Conservation (phyloP, 2,113 vertebrate genomes). For the Thunnus maccoyii region DNA sequence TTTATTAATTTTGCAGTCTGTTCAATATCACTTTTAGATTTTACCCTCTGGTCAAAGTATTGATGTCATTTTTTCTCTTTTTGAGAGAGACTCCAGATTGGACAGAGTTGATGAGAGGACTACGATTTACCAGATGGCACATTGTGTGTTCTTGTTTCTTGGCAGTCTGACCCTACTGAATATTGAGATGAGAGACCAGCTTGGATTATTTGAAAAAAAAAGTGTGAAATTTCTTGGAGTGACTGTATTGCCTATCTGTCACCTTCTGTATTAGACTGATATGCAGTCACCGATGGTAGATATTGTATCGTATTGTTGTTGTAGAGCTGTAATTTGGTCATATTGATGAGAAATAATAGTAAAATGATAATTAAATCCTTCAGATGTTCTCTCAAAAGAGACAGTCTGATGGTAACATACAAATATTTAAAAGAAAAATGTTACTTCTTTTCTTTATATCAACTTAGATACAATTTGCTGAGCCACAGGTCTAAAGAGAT, state of each 20-base stretch:
- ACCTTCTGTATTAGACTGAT: constrained; percentile 49
- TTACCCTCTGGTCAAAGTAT: constrained; percentile 63
- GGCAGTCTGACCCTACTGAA: constrained; percentile 81
- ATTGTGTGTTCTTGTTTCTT: constrained; percentile 80
- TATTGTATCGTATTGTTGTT: constrained; percentile 2
- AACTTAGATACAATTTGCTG: neutral
- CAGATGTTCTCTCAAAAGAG: constrained; percentile 1
- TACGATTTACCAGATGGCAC: constrained; percentile 83
- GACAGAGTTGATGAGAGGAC: constrained; percentile 75
- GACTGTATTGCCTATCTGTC: constrained; percentile 62
- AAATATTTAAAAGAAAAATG: neutral
- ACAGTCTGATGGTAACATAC: neutral
- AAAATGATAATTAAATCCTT: constrained; percentile 3
- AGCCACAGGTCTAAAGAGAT: constrained; percentile 22
- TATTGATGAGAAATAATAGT: neutral
- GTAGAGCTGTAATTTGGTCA: constrained; percentile 4
- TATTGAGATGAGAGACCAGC: constrained; percentile 80
- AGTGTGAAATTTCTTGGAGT: constrained; percentile 71
- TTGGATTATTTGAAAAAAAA: constrained; percentile 61
- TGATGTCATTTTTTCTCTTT: constrained; percentile 63
- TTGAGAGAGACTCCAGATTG: constrained; percentile 75
- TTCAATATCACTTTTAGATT: constrained; percentile 46
- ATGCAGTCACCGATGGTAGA: constrained; percentile 20
- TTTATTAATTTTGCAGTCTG: constrained; percentile 42
- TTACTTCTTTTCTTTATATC: neutral